Evolutionary conservation across 2,113 vertebrate genomes (phyloP).

Genomic region (Eurystomus gularis): DNA sequence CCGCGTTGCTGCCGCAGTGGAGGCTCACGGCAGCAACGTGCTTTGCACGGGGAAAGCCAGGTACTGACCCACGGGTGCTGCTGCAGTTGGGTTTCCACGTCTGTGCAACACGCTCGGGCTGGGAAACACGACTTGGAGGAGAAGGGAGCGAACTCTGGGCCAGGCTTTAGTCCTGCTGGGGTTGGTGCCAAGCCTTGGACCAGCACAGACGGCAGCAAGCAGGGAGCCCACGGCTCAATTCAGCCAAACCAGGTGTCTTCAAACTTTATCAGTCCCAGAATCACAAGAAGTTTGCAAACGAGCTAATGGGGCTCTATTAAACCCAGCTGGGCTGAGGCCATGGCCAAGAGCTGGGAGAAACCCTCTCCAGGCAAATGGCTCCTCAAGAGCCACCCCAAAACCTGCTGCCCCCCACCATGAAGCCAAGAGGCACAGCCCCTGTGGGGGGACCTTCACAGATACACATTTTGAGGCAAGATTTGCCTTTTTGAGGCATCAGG

Average conservation of each 20-base stretch:
- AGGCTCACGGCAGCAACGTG: accelerated
- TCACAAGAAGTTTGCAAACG: not conserved
- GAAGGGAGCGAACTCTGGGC: not conserved
- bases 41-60: not conserved
- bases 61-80: not conserved
- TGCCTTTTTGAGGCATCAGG: not conserved
- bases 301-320: not conserved
- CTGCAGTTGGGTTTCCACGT: not conserved
- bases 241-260: not conserved
- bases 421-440: not conserved
- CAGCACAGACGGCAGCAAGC: not conserved
- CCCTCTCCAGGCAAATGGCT: not conserved
- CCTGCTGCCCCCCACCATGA: not conserved
- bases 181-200: not conserved
- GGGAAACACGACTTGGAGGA: not conserved
- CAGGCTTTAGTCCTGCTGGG: not conserved
- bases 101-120: accelerated
- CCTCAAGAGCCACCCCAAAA: not conserved
- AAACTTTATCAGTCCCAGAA: not conserved
- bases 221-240: not conserved
- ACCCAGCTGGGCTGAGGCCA: accelerated
- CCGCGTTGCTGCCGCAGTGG: accelerated
- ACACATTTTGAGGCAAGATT: not conserved
- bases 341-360: not conserved
- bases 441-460: not conserved